phyloP scores from a whole-genome alignment of 2,113 vertebrate species.

The Zingel zingel region DNA sequence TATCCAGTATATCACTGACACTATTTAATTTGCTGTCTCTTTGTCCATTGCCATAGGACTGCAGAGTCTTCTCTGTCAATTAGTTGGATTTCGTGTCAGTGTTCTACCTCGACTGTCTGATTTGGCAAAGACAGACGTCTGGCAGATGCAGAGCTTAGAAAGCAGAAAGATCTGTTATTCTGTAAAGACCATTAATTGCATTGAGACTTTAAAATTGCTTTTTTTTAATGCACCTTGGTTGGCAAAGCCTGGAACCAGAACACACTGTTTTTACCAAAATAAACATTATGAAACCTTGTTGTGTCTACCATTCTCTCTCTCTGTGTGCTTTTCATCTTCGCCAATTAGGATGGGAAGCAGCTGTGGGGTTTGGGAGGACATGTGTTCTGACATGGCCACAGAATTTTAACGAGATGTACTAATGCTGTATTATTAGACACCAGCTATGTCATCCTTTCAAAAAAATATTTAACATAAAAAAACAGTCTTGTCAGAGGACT shows the following conservation, averaged over 20 bases:
- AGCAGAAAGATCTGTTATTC: slow-evolving; percentile 42
- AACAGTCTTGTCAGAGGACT: slow-evolving; percentile 1
- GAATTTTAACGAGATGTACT: slow-evolving; percentile 63
- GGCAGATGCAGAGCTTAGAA: slow-evolving; percentile 51
- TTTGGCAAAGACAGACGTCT: slow-evolving; percentile 27
- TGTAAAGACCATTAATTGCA: slow-evolving; percentile 54
- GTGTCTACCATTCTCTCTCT: slow-evolving; percentile 27
- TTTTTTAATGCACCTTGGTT: slow-evolving; percentile 40
- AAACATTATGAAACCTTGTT: slow-evolving; percentile 56
- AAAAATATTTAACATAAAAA: not conserved
- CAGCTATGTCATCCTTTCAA: slow-evolving; percentile 17
- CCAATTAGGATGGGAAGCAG: slow-evolving; percentile 48
- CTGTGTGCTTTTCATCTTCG: slow-evolving; percentile 52
- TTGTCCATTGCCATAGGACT: slow-evolving; percentile 6
- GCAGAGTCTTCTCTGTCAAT: slow-evolving; percentile 14
- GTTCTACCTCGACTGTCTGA: slow-evolving; percentile 8
- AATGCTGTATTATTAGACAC: slow-evolving; percentile 40
- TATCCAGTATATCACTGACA: slow-evolving; percentile 44
- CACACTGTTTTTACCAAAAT: slow-evolving; percentile 38
- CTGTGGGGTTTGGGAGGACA: slow-evolving; percentile 50
- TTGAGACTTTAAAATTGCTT: slow-evolving; percentile 43
- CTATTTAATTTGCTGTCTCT: slow-evolving; percentile 42
- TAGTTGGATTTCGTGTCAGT: slow-evolving; percentile 32
- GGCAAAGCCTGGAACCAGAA: slow-evolving; percentile 34
- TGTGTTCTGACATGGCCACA: slow-evolving; percentile 46